A percentile compares a stretch with the other conserved stretches of the same genome.
Conservation (phyloP, 2,888 invertebrate species). For the Nymphalis c-album region DNA sequence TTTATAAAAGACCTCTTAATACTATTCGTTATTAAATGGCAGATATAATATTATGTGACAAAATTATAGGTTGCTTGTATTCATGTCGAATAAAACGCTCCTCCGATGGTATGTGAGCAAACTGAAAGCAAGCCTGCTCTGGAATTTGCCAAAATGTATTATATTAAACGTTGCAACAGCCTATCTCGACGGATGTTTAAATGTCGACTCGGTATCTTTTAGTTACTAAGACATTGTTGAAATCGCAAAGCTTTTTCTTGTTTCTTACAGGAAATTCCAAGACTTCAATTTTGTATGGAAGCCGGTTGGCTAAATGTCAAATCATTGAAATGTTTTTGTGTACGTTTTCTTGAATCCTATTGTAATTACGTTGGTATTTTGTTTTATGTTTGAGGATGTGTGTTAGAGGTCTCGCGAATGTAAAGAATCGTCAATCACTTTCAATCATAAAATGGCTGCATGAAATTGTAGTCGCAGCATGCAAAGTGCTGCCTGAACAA, state of each 20-base stretch:
- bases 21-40: constrained; percentile 26
- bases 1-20: constrained; percentile 3
- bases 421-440: constrained; percentile 50
- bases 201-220: constrained; percentile 55
- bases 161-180: constrained; percentile 55
- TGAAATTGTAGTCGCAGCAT: constrained; percentile 56
- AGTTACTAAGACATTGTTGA: constrained; percentile 46
- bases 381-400: constrained; percentile 16
- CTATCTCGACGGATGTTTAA: constrained; percentile 45
- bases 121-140: constrained; percentile 52
- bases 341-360: neutral
- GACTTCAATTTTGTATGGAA: constrained; percentile 65
- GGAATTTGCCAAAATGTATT: constrained; percentile 56
- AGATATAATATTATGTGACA: constrained; percentile 23
- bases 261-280: constrained; percentile 65
- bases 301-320: constrained; percentile 50
- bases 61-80: constrained; percentile 33
- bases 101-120: constrained; percentile 57
- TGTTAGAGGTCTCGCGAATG: constrained; percentile 20
- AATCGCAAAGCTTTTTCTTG: constrained; percentile 55
- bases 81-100: constrained; percentile 56
- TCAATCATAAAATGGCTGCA: constrained; percentile 52
- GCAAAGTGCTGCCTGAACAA: constrained; percentile 66
- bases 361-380: constrained; percentile 1
- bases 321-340: constrained; percentile 21